Conservation (phyloP, 2,113 vertebrate species). For the Garra rufa region DNA sequence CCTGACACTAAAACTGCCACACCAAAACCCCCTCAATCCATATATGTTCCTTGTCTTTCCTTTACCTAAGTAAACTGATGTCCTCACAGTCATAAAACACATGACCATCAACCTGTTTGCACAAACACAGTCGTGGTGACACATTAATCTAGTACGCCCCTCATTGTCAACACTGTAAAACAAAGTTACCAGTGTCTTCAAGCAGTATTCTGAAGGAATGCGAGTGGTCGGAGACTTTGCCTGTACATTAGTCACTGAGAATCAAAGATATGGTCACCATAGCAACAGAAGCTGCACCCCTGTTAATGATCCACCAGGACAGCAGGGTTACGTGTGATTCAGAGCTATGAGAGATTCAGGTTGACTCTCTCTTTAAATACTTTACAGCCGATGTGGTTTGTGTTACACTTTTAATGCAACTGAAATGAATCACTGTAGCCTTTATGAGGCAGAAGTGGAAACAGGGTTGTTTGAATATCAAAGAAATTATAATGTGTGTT, state of each 20-base stretch:
- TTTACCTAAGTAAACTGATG: constrained; percentile 20
- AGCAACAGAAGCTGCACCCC: constrained; percentile 11
- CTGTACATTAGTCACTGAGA: constrained; percentile 20
- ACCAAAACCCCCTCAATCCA: not conserved
- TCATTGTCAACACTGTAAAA: constrained; percentile 44
- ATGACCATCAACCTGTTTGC: constrained; percentile 25
- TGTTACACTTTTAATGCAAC: not conserved
- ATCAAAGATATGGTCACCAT: constrained; percentile 34
- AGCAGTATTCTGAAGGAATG: constrained; percentile 17
- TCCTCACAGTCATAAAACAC: constrained; percentile 47
- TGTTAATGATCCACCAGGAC: constrained; percentile 32
- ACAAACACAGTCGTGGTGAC: constrained; percentile 41
- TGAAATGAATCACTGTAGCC: not conserved
- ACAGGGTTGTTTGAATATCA: not conserved
- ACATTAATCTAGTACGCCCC: constrained; percentile 43
- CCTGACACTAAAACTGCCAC: constrained; percentile 5
- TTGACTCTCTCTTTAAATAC: not conserved
- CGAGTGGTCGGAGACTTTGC: not conserved
- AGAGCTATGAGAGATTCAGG: not conserved
- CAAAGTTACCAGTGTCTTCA: not conserved
- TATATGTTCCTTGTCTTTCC: not conserved
- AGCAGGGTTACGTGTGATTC: not conserved
- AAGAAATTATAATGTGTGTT: no score
- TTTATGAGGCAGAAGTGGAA: not conserved
- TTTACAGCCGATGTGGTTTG: not conserved